These are phyloP conservation scores for Clitarchus hookeri DNA, from an alignment of 2,888 invertebrate genomes.

Conservation along the genomic window DNA sequence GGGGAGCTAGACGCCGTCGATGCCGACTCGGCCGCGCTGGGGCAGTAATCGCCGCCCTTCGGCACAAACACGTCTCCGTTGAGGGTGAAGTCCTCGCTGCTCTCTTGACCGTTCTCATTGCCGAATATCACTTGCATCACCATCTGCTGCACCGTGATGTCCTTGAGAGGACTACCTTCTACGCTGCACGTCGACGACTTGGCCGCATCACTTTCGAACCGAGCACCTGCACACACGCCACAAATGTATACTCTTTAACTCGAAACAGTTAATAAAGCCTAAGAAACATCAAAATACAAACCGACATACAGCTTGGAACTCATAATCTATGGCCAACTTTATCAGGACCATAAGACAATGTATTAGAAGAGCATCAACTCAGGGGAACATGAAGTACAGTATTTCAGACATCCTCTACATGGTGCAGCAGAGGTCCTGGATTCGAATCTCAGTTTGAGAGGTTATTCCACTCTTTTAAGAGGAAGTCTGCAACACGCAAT, in stretches of 20 bases:
- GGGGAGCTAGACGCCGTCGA: not conserved
- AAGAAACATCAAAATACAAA: no score
- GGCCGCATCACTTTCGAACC: not conserved
- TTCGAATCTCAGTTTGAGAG: no score
- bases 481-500: no score
- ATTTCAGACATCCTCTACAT: no score
- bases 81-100: not conserved
- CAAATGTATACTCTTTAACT: not conserved
- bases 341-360: no score
- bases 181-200: not conserved
- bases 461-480: no score
- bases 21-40: constrained; percentile 22
- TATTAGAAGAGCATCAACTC: no score
- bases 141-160: constrained; percentile 45
- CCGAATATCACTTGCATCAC: constrained; percentile 55
- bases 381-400: no score
- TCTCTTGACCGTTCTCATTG: constrained; percentile 24
- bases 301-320: no score
- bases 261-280: not conserved
- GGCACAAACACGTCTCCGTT: not conserved
- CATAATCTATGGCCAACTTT: no score
- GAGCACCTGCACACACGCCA: not conserved
- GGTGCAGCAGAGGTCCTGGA: no score
- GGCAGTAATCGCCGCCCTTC: not conserved
- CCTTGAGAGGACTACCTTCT: not conserved